A percentile compares a stretch with the other conserved stretches of the same genome.
These are phyloP conservation scores for Nothobranchius kuhntae DNA, from an alignment of 2,113 vertebrate genomes.

Conservation along the genomic window DNA sequence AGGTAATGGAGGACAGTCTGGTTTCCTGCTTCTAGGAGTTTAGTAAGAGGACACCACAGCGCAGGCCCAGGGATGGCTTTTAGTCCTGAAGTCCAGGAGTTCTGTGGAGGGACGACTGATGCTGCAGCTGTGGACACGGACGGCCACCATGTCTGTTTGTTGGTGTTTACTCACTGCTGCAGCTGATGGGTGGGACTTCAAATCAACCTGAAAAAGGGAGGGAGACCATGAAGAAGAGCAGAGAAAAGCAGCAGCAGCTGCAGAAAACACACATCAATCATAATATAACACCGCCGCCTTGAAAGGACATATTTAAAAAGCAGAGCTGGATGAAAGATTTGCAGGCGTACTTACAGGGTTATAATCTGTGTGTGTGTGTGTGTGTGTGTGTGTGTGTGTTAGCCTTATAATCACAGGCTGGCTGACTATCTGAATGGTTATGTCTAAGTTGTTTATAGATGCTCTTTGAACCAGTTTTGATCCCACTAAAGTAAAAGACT, in stretches of 20 bases:
- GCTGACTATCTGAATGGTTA: conserved; percentile 41
- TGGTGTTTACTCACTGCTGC: conserved; percentile 46
- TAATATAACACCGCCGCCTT: conserved; percentile 34
- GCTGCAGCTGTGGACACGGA: conserved; percentile 23
- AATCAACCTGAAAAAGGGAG: conserved; percentile 31
- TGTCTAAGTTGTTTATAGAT: conserved; percentile 54
- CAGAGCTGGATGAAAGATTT: conserved; percentile 38
- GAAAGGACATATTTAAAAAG: conserved; percentile 47
- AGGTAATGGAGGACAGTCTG: conserved; percentile 14
- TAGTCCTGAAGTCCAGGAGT: not conserved
- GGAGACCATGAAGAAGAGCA: not conserved
- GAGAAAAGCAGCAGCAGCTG: not conserved
- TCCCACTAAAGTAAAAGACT: conserved; percentile 3
- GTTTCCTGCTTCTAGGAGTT: conserved; percentile 1
- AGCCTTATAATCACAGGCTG: conserved; percentile 58
- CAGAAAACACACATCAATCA: conserved; percentile 44
- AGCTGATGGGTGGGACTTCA: conserved; percentile 52
- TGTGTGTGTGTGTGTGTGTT: conserved; percentile 30
- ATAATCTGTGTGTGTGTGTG: conserved; percentile 43
- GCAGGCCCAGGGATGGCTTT: conserved; percentile 14
- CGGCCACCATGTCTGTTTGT: conserved; percentile 28
- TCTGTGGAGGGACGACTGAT: conserved; percentile 37
- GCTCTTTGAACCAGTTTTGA: conserved; percentile 33
- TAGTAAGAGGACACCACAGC: conserved; percentile 32
- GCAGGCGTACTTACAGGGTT: conserved; percentile 34